phyloP scores from a whole-genome alignment of 2,113 vertebrate species.

The Crotalus horridus region DNA sequence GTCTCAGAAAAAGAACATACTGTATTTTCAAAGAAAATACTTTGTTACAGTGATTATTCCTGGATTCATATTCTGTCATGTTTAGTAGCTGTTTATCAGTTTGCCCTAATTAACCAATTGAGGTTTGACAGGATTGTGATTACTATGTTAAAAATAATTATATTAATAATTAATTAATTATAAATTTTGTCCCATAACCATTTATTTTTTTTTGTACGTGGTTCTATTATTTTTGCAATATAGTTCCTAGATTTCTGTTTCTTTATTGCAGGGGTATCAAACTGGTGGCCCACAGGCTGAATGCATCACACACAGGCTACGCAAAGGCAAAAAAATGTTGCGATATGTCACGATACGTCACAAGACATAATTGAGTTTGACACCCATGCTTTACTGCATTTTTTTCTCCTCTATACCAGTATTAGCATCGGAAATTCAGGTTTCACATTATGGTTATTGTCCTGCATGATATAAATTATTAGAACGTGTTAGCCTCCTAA shows the following conservation, averaged over 20 bases:
- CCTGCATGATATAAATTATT: background rate
- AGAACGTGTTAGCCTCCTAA: background rate
- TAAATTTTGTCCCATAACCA: background rate
- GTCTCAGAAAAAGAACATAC: background rate
- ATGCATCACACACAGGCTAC: too few species aligned
- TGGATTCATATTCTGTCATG: background rate
- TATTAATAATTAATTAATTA: background rate
- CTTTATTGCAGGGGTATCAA: background rate
- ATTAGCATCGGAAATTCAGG: background rate
- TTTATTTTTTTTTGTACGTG: background rate
- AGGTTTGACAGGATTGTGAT: background rate
- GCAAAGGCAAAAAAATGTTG: too few species aligned
- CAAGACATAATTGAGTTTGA: too few species aligned
- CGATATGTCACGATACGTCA: too few species aligned
- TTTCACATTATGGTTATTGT: background rate
- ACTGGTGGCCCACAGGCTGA: too few species aligned
- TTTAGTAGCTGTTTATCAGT: background rate
- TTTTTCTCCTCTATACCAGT: background rate
- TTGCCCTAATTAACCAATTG: background rate
- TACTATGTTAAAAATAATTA: background rate
- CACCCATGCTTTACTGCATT: background rate
- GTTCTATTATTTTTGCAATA: background rate
- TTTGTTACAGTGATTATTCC: background rate
- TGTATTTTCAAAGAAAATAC: background rate
- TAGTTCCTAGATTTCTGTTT: background rate